Evolutionary conservation across 2,113 vertebrate species (phyloP).

Genomic region (Rhagologus leucostigma): DNA sequence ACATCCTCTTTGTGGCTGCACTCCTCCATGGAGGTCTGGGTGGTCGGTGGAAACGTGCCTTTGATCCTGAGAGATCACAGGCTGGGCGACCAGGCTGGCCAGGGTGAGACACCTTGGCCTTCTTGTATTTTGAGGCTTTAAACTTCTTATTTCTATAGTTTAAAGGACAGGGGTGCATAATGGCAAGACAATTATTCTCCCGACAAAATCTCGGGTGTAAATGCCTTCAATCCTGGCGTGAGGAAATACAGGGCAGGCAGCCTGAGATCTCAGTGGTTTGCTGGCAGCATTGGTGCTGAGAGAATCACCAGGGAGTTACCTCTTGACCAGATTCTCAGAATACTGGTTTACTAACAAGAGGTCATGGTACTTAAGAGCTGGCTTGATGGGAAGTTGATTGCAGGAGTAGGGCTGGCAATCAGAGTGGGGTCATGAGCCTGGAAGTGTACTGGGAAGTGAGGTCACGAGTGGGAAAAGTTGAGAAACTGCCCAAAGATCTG

Average conservation of each 20-base stretch:
- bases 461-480: not conserved
- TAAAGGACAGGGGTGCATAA: not conserved
- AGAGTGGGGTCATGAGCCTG: constrained; percentile 16
- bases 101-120: not conserved
- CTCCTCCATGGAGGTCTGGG: not conserved
- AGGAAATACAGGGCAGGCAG: not conserved
- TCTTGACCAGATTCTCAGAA: not conserved
- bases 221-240: not conserved
- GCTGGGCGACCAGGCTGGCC: not conserved
- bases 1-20: not conserved
- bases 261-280: not conserved
- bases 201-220: not conserved
- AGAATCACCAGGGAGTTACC: not conserved
- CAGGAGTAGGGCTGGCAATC: not conserved
- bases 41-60: not conserved
- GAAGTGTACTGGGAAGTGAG: constrained; percentile 19
- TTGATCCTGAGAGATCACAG: not conserved
- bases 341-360: not conserved
- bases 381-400: not conserved
- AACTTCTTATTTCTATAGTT: not conserved
- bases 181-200: not conserved
- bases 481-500: not conserved
- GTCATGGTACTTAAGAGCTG: not conserved
- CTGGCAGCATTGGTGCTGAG: not conserved
- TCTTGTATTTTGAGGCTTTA: not conserved